A percentile compares a stretch with the other conserved stretches of the same genome.
phyloP scores from a whole-genome alignment of 2,113 vertebrate genomes.

The Bagarius yarrelli region DNA sequence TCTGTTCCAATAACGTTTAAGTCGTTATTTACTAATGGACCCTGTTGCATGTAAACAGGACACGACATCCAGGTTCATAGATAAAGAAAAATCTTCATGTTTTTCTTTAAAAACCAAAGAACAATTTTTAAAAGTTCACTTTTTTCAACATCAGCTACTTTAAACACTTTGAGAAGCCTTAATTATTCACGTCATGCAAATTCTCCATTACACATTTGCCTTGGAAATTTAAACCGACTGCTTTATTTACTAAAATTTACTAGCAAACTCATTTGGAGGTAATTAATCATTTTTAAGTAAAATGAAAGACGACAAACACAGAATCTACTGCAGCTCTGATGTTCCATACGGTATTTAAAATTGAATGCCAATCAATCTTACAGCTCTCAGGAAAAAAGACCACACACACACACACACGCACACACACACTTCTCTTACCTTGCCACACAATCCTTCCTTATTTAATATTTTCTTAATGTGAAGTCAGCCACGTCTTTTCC shows the following conservation, averaged over 20 bases:
- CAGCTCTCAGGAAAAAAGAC: conserved; percentile 21
- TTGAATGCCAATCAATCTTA: background rate
- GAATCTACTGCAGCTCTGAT: background rate
- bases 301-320: background rate
- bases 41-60: conserved; percentile 68
- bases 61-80: background rate
- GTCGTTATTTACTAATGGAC: conserved; percentile 51
- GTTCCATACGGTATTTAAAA: background rate
- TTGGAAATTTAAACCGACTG: conserved; percentile 18
- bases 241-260: background rate
- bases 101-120: background rate
- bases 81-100: background rate
- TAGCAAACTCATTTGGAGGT: background rate
- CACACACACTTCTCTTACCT: conserved; percentile 63
- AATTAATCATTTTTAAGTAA: background rate
- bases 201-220: conserved; percentile 17
- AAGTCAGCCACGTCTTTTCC: conserved; percentile 53
- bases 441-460: conserved; percentile 49
- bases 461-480: conserved; percentile 48
- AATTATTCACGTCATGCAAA: conserved; percentile 17
- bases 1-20: background rate
- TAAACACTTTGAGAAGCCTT: background rate
- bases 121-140: conserved; percentile 6
- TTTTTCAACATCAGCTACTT: background rate
- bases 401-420: conserved; percentile 34